Percentiles rank a stretch among this genome's conserved stretches.
phyloP scores from a whole-genome alignment of 2,797 vertebrate species.

The Salmo trutta region DNA sequence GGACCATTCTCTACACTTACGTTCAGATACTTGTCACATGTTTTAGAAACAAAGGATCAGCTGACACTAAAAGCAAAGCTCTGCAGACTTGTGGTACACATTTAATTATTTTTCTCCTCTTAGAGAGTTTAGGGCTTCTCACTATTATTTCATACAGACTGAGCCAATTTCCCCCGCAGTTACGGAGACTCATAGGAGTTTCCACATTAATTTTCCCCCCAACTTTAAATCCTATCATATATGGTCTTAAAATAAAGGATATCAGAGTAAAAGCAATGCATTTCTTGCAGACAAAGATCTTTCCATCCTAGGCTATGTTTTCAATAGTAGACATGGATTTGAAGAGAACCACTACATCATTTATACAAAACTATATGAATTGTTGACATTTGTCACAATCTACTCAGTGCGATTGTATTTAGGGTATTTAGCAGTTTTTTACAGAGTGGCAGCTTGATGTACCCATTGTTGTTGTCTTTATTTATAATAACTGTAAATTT shows the following conservation, averaged over 20 bases:
- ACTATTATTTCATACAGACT: slow-evolving; percentile 69
- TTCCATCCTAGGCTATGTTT: neutral
- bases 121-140: slow-evolving; percentile 72
- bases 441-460: too few relatives aligned
- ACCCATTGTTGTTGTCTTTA: too few relatives aligned
- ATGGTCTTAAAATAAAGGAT: slow-evolving; percentile 70
- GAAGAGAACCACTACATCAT: too few relatives aligned
- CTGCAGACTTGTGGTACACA: slow-evolving; percentile 76
- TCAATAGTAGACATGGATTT: neutral
- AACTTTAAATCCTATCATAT: slow-evolving; percentile 71
- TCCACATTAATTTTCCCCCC: slow-evolving; percentile 64
- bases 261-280: slow-evolving; percentile 40
- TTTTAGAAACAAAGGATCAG: slow-evolving; percentile 58
- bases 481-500: too few relatives aligned
- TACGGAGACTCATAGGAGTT: slow-evolving; percentile 57
- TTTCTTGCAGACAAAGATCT: slow-evolving; percentile 44
- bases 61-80: slow-evolving; percentile 73
- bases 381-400: too few relatives aligned
- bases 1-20: slow-evolving; percentile 68
- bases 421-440: too few relatives aligned
- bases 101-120: slow-evolving; percentile 52
- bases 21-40: slow-evolving; percentile 70
- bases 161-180: slow-evolving; percentile 32
- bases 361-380: too few relatives aligned
- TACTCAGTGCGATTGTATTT: too few relatives aligned